phyloP scores from a whole-genome alignment of 2,797 vertebrate genomes.

The Bucorvus abyssinicus region DNA sequence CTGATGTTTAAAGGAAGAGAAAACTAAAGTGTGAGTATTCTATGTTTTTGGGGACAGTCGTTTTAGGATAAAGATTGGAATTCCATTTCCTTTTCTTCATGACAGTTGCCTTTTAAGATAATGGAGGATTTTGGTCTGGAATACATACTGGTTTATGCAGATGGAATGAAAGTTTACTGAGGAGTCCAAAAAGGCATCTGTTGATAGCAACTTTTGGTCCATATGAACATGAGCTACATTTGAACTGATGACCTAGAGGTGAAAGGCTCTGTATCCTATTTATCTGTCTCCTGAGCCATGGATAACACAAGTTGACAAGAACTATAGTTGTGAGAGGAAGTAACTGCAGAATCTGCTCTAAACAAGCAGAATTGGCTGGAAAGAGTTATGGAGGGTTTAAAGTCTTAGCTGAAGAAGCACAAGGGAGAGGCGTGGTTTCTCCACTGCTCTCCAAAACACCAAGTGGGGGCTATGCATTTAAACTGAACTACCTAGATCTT shows the following conservation, averaged over 20 bases:
- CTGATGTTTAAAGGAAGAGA: background rate
- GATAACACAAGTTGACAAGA: slow-evolving; percentile 63
- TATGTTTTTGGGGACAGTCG: background rate
- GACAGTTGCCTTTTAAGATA: background rate
- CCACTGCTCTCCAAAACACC: background rate
- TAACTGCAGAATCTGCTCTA: background rate
- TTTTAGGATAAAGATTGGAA: background rate
- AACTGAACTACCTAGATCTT: background rate
- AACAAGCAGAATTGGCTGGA: background rate
- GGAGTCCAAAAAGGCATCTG: background rate
- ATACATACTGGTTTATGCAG: background rate
- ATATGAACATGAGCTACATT: background rate
- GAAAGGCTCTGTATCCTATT: slow-evolving; percentile 54
- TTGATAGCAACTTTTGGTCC: slow-evolving; percentile 1
- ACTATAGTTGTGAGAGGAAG: slow-evolving; percentile 28
- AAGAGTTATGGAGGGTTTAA: background rate
- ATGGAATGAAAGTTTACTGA: background rate
- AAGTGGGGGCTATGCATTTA: background rate
- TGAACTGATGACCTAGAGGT: slow-evolving; percentile 53
- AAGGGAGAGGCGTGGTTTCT: background rate
- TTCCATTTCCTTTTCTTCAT: background rate
- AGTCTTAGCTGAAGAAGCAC: background rate
- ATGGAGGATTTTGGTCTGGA: background rate
- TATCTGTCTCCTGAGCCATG: slow-evolving; percentile 54
- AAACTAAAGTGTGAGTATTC: background rate